Conservation (phyloP, 2,888 invertebrate genomes). For the Alloplasta piceator region DNA sequence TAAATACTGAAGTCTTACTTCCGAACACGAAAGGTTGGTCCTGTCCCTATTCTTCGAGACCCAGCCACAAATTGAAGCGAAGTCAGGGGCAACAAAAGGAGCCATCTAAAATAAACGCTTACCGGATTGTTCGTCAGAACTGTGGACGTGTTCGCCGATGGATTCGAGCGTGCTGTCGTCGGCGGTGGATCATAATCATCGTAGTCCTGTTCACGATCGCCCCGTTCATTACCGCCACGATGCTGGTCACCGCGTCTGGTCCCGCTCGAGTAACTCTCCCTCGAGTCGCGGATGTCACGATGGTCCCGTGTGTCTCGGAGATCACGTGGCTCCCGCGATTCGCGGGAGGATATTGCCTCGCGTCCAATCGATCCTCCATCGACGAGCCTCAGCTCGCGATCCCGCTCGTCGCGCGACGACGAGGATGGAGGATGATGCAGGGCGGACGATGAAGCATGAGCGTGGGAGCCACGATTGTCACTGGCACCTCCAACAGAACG, state of each 20-base stretch:
- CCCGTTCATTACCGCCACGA: conserved; percentile 64
- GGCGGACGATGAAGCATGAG: conserved; percentile 47
- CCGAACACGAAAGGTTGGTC: no score
- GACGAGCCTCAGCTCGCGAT: conserved; percentile 71
- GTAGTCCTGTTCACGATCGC: conserved; percentile 71
- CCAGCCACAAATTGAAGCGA: no score
- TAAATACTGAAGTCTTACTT: no score
- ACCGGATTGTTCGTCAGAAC: conserved; percentile 78
- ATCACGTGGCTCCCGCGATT: conserved; percentile 74
- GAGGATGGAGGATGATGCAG: conserved; percentile 48
- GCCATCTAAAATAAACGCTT: conserved; percentile 68
- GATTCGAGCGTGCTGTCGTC: conserved; percentile 66
- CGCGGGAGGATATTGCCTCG: conserved; percentile 64
- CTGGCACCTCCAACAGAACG: conserved; percentile 41
- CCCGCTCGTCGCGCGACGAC: conserved; percentile 73
- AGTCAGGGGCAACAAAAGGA: no score
- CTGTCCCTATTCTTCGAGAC: no score
- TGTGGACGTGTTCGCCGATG: conserved; percentile 67
- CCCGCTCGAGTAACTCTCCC: conserved; percentile 71
- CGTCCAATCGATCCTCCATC: conserved; percentile 47
- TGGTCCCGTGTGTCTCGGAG: conserved; percentile 76
- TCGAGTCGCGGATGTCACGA: conserved; percentile 69
- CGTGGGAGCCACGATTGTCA: conserved; percentile 42
- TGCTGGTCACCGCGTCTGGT: conserved; percentile 52
- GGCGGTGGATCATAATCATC: conserved; percentile 76